These are phyloP conservation scores for Drosophila kepulauana DNA, from an alignment of 1,140 invertebrate species.

Conservation along the genomic window DNA sequence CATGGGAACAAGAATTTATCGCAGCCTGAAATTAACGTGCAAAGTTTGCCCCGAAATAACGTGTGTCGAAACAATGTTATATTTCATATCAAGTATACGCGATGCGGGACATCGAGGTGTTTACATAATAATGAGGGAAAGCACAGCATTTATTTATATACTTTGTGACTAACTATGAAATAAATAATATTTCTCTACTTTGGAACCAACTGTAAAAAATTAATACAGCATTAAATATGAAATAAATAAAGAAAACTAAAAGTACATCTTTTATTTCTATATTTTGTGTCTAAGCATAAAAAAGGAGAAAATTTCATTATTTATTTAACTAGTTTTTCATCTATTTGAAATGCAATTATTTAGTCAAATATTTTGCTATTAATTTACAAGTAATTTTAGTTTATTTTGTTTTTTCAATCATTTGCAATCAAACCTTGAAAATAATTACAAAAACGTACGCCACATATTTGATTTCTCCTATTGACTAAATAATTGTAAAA, in stretches of 20 bases:
- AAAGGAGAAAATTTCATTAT: not conserved
- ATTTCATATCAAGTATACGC: slow-evolving; percentile 9
- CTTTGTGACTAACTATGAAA: too few relatives aligned
- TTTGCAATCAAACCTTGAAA: not conserved
- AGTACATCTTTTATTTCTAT: too few relatives aligned
- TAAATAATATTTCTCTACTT: too few relatives aligned
- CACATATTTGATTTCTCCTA: not conserved
- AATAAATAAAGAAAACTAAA: too few relatives aligned
- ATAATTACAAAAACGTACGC: not conserved
- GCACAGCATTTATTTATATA: not conserved
- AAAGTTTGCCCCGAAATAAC: slow-evolving; percentile 1
- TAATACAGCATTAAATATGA: too few relatives aligned
- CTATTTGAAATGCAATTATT: not conserved
- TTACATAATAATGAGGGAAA: not conserved
- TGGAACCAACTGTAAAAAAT: too few relatives aligned
- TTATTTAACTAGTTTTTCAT: not conserved
- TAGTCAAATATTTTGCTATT: not conserved
- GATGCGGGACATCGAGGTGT: not conserved
- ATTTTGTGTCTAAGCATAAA: too few relatives aligned
- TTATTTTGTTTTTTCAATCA: not conserved
- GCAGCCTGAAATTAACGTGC: not conserved
- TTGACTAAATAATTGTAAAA: slow-evolving; percentile 19
- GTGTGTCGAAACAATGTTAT: not conserved
- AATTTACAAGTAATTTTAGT: not conserved
- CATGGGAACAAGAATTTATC: slow-evolving; percentile 1